A percentile compares a stretch with the other conserved stretches of the same genome.
Evolutionary conservation across 2,888 invertebrate species (phyloP).

Genomic region (Mesoligia furuncula): DNA sequence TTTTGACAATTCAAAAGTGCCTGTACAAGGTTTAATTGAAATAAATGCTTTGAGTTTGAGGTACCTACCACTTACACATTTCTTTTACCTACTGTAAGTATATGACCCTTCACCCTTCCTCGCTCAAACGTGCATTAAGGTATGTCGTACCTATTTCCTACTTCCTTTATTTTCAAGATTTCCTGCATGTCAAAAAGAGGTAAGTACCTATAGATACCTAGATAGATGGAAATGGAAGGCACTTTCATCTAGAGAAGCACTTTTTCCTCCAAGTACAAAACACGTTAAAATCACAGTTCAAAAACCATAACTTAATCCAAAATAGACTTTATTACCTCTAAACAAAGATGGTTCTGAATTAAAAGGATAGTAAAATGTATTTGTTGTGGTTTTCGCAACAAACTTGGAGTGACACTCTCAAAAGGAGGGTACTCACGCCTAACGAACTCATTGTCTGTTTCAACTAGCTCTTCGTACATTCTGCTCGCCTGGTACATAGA

Average conservation of each 20-base stretch:
- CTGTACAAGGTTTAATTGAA: too few species aligned
- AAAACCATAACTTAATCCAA: constrained; percentile 7
- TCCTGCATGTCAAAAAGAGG: constrained; percentile 42
- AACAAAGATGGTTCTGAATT: constrained; percentile 27
- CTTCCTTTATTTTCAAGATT: constrained; percentile 50
- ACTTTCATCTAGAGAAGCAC: constrained; percentile 62
- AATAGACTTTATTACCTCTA: constrained; percentile 13
- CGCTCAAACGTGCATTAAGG: too few species aligned
- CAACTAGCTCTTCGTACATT: constrained; percentile 59
- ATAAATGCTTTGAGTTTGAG: too few species aligned
- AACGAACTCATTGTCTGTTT: constrained; percentile 87
- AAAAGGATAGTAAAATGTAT: not conserved
- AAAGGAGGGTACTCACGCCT: constrained; percentile 80
- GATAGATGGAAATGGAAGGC: constrained; percentile 19
- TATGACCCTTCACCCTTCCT: too few species aligned
- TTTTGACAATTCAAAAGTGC: too few species aligned
- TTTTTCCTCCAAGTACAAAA: constrained; percentile 50
- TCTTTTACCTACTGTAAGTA: too few species aligned
- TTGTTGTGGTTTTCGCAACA: constrained; percentile 61
- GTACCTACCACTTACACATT: too few species aligned
- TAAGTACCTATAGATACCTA: not conserved
- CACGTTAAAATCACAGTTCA: constrained; percentile 9
- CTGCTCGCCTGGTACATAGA: constrained; percentile 54
- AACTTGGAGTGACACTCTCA: constrained; percentile 81
- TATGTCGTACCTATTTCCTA: not conserved